Percentiles rank a stretch among this genome's conserved stretches.
Conservation (phyloP, 2,113 vertebrate species). For the Pica pica region DNA sequence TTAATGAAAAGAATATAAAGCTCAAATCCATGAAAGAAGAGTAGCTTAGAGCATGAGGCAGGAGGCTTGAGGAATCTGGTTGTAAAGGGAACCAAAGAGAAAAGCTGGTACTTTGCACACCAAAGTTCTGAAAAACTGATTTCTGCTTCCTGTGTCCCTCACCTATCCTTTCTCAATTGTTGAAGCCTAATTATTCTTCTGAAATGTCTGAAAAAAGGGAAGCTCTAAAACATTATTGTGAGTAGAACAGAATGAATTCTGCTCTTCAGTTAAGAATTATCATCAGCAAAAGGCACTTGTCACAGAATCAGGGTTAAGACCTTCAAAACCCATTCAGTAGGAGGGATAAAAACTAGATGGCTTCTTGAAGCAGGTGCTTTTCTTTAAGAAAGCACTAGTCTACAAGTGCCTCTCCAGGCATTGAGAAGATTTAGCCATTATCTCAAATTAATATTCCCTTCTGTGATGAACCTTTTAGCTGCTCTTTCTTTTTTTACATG, state of each 20-base stretch:
- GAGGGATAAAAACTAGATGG: background rate
- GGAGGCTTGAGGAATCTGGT: background rate
- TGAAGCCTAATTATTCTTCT: background rate
- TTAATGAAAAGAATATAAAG: background rate
- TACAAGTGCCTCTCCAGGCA: background rate
- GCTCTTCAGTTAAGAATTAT: background rate
- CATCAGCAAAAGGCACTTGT: slow-evolving; percentile 1
- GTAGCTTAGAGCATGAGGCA: background rate
- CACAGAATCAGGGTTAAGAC: slow-evolving; percentile 22
- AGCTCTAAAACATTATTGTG: background rate
- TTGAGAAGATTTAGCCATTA: background rate
- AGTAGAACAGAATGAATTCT: background rate
- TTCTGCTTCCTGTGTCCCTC: background rate
- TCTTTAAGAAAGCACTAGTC: background rate
- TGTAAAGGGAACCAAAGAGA: background rate
- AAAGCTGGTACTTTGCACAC: background rate
- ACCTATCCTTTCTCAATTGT: background rate
- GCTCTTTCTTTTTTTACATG: background rate
- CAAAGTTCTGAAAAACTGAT: background rate
- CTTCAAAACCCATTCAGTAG: background rate
- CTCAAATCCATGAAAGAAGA: background rate
- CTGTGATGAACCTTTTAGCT: background rate
- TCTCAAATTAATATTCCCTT: background rate
- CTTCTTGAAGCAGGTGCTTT: background rate
- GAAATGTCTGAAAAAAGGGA: background rate